phyloP scores from a whole-genome alignment of 2,113 vertebrate genomes.

The Bufo bufo region DNA sequence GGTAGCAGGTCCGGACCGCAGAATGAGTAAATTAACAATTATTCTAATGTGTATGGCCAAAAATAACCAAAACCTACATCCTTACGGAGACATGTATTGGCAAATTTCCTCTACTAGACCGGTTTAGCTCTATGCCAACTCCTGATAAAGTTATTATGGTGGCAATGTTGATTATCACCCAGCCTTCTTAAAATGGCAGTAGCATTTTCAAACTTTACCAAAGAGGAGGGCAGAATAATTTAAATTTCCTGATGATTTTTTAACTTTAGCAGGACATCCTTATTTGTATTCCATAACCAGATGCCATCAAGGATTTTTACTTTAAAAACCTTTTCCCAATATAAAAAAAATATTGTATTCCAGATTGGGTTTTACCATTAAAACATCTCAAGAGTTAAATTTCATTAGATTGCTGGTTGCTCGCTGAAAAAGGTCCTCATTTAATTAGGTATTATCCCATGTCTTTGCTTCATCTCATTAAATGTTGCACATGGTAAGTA shows the following conservation, averaged over 20 bases:
- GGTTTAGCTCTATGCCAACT: too few relatives aligned
- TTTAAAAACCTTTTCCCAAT: neutral
- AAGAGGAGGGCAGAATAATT: neutral
- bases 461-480: constrained; percentile 38
- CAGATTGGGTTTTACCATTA: neutral
- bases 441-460: constrained; percentile 33
- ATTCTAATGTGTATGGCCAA: too few relatives aligned
- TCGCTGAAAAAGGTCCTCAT: constrained; percentile 29
- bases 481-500: constrained; percentile 45
- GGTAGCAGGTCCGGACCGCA: too few relatives aligned
- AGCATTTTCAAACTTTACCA: too few relatives aligned
- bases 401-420: constrained; percentile 25
- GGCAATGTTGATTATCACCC: neutral
- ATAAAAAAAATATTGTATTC: neutral
- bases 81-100: too few relatives aligned
- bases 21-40: too few relatives aligned
- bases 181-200: too few relatives aligned
- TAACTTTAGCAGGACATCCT: neutral
- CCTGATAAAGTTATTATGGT: neutral
- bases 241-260: neutral
- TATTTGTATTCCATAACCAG: neutral
- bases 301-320: neutral
- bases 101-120: too few relatives aligned
- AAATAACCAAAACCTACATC: too few relatives aligned
- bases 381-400: constrained; percentile 16